phyloP scores from a whole-genome alignment of 2,113 vertebrate species.

The Pipra filicauda region DNA sequence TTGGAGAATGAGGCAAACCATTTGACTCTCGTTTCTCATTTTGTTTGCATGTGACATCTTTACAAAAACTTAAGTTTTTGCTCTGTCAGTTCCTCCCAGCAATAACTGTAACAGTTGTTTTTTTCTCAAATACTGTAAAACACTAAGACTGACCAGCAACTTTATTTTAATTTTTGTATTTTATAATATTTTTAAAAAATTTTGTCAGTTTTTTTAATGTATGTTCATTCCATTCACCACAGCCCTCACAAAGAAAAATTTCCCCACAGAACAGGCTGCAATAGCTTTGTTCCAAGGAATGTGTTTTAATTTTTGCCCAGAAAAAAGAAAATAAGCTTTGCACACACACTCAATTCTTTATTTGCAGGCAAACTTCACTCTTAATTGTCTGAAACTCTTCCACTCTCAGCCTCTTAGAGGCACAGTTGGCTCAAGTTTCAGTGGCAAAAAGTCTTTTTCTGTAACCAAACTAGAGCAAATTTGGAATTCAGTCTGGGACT shows the following conservation, averaged over 20 bases:
- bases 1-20: conserved; percentile 94
- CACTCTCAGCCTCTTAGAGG: conserved; percentile 98
- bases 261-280: conserved; percentile 89
- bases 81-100: conserved; percentile 78
- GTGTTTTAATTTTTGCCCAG: conserved; percentile 94
- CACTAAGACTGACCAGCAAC: conserved; percentile 85
- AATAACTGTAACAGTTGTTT: conserved; percentile 82
- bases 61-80: conserved; percentile 76
- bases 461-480: conserved; percentile 95
- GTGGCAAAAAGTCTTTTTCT: conserved; percentile 92
- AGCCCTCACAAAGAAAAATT: conserved; percentile 90
- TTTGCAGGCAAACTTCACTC: conserved; percentile 91
- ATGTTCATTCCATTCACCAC: conserved; percentile 85
- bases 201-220: conserved; percentile 82
- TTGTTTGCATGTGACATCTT: conserved; percentile 76
- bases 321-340: conserved; percentile 87
- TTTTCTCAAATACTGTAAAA: conserved; percentile 82
- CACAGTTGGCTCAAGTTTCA: conserved; percentile 99
- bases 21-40: conserved; percentile 76
- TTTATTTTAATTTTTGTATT: conserved; percentile 75
- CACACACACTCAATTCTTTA: conserved; percentile 85
- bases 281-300: conserved; percentile 97
- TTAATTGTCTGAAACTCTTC: conserved; percentile 87
- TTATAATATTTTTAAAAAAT: conserved; percentile 75
- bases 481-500: conserved; percentile 99